These are phyloP conservation scores for Eledone cirrhosa DNA, from an alignment of 2,888 invertebrate genomes.

Conservation along the genomic window DNA sequence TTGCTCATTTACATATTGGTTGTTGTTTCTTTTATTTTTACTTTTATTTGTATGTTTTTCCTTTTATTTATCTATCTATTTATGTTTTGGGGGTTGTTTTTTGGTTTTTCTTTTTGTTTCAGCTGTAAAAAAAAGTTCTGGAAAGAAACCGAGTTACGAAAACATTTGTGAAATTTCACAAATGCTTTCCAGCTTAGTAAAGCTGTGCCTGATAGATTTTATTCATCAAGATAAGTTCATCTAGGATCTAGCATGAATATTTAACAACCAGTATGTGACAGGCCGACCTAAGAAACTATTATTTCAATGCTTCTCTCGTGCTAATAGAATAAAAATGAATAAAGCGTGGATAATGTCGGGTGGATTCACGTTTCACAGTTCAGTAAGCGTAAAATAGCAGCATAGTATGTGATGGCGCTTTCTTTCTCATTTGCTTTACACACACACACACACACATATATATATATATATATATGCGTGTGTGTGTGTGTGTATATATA, in stretches of 20 bases:
- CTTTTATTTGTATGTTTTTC: too few relatives aligned
- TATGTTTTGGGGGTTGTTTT: too few relatives aligned
- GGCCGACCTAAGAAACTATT: background rate
- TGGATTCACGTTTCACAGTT: background rate
- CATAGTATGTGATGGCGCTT: background rate
- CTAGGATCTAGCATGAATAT: background rate
- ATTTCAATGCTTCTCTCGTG: background rate
- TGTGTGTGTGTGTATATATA: background rate
- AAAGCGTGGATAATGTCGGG: background rate
- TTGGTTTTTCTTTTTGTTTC: too few relatives aligned
- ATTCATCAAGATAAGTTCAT: conserved; percentile 9
- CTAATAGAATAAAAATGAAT: background rate
- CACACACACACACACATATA: too few relatives aligned
- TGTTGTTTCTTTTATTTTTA: too few relatives aligned
- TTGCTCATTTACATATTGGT: too few relatives aligned
- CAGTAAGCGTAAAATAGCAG: conserved; percentile 7
- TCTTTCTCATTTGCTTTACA: too few relatives aligned
- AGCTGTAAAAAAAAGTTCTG: too few relatives aligned
- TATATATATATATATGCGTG: background rate
- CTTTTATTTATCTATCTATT: too few relatives aligned
- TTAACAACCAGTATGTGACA: background rate
- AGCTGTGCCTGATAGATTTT: background rate
- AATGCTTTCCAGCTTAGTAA: too few relatives aligned
- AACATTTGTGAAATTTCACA: too few relatives aligned
- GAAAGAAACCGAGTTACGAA: too few relatives aligned